Evolutionary conservation across 2,888 invertebrate species (phyloP), one percentile per base, ranked within the genome.

Genomic region (Trissoscelio sp.): DNA sequence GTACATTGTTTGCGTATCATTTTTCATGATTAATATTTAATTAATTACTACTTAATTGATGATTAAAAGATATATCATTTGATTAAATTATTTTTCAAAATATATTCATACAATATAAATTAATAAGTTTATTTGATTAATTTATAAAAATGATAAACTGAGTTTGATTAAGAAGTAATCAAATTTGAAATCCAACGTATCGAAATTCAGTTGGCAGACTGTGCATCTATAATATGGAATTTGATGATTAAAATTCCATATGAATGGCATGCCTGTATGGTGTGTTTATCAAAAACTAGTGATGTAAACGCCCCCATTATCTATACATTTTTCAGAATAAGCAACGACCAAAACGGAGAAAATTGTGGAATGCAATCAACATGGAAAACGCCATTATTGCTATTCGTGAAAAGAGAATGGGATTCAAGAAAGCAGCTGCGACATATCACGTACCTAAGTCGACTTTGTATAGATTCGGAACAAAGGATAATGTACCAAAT

Each of bases 301-400:
- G 55, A 73, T 74, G 57, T 66, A 74, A 74, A 74, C 7, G 28
- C 55, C 14, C 66, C 70, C 51, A 34, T 72, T 64, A 31, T 78
- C 70, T 78, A 78, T 66, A 78, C 55, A 58, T 78, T 78, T 78
- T 78, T 72, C 78, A 78, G 78, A 78, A 72, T 14, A 78, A 51
- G 16, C 60, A 5, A 72, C 55, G 18, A 48, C 78, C 77, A 22
- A 78, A 70, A 70, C 44, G 70, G 37, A 53, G 78, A 78, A 78
- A 78, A 72, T 78, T 78, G 58, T 78, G 78, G 78, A 78, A 72
- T 51, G 53, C 70, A 12, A 44, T 58, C 66, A 72, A 78, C 66
- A 78, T 78, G 78, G 70, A 70, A 78, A 78, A 72, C 66, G 78
- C 78, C 48, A 78, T 78, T 39, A 64, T 66, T 58, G 78, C 78